Conservation (phyloP, 2,797 vertebrate species). For the Sandelia bainsii region DNA sequence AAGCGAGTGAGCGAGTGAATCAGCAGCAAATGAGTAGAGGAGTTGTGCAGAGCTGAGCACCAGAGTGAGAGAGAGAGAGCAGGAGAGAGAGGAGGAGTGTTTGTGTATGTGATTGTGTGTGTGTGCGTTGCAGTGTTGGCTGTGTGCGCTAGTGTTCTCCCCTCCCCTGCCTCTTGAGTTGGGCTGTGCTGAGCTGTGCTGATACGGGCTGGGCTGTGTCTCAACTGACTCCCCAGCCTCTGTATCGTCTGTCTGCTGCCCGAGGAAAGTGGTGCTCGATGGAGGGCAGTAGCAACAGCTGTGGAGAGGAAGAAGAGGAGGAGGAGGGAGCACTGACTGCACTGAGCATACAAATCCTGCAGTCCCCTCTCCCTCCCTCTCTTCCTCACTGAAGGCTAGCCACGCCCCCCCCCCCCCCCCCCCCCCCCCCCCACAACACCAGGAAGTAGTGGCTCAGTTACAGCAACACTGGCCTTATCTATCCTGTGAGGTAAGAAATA, state of each 20-base stretch:
- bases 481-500: constrained; percentile 53
- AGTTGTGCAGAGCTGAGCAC: constrained; percentile 75
- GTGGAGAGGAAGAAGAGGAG: constrained; percentile 56
- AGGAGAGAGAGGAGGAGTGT: constrained; percentile 65
- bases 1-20: constrained; percentile 77
- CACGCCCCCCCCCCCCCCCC: constrained; percentile 77
- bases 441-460: constrained; percentile 82
- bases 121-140: constrained; percentile 72
- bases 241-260: constrained; percentile 78
- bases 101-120: constrained; percentile 52
- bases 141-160: constrained; percentile 76
- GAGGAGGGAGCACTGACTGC: constrained; percentile 68
- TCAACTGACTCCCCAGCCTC: constrained; percentile 71
- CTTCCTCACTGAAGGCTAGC: constrained; percentile 55
- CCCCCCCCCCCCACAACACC: constrained; percentile 80
- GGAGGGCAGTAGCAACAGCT: constrained; percentile 83
- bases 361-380: constrained; percentile 72
- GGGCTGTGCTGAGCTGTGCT: constrained; percentile 55
- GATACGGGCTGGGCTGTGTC: constrained; percentile 68
- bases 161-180: constrained; percentile 76
- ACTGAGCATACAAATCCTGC: constrained; percentile 76
- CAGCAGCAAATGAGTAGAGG: constrained; percentile 80
- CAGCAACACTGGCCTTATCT: constrained; percentile 72
- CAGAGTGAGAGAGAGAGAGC: constrained; percentile 61
- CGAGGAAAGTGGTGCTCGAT: constrained; percentile 70